These are phyloP conservation scores for Chascanopsetta lugubris DNA, from an alignment of 2,113 vertebrate genomes.

Conservation along the genomic window DNA sequence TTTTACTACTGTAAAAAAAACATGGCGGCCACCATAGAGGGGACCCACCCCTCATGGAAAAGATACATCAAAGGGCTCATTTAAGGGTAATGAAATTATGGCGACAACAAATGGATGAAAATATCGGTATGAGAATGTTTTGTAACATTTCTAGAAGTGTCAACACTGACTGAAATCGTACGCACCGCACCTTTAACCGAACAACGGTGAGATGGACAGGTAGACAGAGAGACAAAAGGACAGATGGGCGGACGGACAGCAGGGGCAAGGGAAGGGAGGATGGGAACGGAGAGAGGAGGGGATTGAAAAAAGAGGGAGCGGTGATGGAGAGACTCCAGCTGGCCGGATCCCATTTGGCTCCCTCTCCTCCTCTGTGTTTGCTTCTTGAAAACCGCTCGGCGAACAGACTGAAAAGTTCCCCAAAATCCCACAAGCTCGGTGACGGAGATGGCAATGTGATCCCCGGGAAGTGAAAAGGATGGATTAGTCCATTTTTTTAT, in stretches of 20 bases:
- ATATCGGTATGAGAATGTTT: no score
- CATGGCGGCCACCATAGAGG: no score
- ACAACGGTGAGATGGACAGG: constrained; percentile 40
- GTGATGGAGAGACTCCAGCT: constrained; percentile 40
- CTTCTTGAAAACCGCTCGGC: constrained; percentile 60
- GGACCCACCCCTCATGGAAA: no score
- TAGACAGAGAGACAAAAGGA: constrained; percentile 37
- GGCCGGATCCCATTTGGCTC: constrained; percentile 42
- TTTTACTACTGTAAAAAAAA: no score
- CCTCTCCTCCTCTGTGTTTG: constrained; percentile 33
- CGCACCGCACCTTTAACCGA: no score
- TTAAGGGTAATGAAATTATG: no score
- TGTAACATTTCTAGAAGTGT: no score
- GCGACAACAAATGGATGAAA: no score
- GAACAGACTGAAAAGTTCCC: constrained; percentile 48
- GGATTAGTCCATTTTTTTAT: constrained; percentile 78
- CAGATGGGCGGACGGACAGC: constrained; percentile 44
- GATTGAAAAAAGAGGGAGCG: constrained; percentile 8
- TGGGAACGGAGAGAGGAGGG: constrained; percentile 24
- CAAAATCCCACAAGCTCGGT: constrained; percentile 40
- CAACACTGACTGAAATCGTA: no score
- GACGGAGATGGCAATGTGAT: constrained; percentile 44
- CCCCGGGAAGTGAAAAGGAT: constrained; percentile 67
- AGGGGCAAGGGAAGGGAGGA: constrained; percentile 16
- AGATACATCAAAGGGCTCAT: no score